A percentile compares a stretch with the other conserved stretches of the same genome.
phyloP scores from a whole-genome alignment of 2,797 vertebrate species.

The Falco concolor region DNA sequence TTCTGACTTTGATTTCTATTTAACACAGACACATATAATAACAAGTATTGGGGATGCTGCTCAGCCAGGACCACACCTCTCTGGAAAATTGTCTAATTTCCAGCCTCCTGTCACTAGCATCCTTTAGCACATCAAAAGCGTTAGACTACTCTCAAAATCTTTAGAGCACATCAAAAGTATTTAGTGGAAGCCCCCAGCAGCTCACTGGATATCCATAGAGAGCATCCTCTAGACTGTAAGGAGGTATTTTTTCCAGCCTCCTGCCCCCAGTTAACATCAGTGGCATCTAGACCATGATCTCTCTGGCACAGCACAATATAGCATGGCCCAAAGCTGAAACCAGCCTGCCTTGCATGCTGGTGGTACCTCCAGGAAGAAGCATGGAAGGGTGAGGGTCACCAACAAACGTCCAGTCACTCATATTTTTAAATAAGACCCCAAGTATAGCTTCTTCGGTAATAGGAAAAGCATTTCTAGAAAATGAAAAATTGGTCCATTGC shows the following conservation, averaged over 20 bases:
- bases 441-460: not conserved
- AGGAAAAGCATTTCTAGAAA: not conserved
- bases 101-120: not conserved
- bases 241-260: not conserved
- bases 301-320: not conserved
- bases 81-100: not conserved
- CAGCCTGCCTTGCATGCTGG: not conserved
- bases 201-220: not conserved
- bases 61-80: not conserved
- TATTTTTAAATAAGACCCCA: not conserved
- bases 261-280: not conserved
- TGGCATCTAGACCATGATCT: not conserved
- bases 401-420: not conserved
- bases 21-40: not conserved
- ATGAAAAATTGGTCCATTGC: not conserved
- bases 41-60: not conserved
- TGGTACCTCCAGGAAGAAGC: not conserved
- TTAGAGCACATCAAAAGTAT: not conserved
- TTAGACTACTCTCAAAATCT: not conserved
- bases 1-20: not conserved
- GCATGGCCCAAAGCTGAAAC: not conserved
- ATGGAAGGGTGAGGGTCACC: not conserved
- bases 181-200: not conserved
- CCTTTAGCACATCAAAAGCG: not conserved
- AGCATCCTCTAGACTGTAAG: not conserved